Percentiles rank a stretch among this genome's conserved stretches.
These are phyloP conservation scores for Bungarus multicinctus DNA, from an alignment of 2,113 vertebrate species.

Conservation along the genomic window DNA sequence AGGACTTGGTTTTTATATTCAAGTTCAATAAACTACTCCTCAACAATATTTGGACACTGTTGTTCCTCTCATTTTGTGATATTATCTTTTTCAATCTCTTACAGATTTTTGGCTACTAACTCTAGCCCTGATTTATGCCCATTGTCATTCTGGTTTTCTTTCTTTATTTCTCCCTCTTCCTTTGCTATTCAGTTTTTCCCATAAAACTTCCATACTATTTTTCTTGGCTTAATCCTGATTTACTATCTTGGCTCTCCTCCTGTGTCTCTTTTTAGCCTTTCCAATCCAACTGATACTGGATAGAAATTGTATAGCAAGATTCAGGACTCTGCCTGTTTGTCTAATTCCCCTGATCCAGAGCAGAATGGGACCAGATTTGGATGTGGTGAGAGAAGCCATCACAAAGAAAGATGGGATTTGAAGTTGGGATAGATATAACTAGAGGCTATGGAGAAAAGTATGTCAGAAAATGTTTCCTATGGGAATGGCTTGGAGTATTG, in stretches of 20 bases:
- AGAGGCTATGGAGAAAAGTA: not conserved
- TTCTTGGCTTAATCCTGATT: not conserved
- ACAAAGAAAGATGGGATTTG: not conserved
- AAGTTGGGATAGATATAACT: not conserved
- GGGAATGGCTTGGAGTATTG: not conserved
- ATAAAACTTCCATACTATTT: not conserved
- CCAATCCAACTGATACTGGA: not conserved
- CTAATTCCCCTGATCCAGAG: not conserved
- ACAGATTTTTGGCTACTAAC: not conserved
- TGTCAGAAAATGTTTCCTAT: not conserved
- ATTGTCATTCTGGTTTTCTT: not conserved
- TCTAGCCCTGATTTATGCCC: not conserved
- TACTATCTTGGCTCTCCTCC: not conserved
- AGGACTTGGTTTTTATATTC: not conserved
- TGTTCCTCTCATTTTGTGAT: not conserved
- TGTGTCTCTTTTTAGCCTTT: not conserved
- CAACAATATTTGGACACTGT: not conserved
- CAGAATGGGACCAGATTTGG: not conserved
- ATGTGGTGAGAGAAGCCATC: not conserved
- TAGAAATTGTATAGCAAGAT: not conserved
- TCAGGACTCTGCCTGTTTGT: not conserved
- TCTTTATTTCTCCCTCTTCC: slow-evolving; percentile 14
- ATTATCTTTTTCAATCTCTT: not conserved
- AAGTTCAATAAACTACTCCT: slow-evolving; percentile 1
- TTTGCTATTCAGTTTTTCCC: not conserved